Base-by-base conservation (phyloP, 2,797 vertebrate genomes). In the Microchirus variegatus region DNA sequence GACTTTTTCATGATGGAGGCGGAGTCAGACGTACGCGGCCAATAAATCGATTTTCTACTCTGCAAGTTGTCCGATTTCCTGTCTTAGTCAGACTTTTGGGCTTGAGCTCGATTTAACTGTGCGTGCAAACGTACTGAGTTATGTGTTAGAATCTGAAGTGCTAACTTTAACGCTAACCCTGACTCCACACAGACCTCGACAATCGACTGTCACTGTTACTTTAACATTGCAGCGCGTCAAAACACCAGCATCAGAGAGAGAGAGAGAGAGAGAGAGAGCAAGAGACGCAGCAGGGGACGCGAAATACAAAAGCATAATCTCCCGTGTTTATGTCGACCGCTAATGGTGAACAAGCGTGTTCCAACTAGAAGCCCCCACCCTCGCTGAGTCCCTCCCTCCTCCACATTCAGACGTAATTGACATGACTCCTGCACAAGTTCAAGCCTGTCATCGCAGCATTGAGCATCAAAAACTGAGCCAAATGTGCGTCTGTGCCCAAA, bases 361-460 rank as follows among this genome's bases (percentile, higher is more conserved):
- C 72, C 67, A 63, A 80, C 80, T 66, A 18, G 63, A 56, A 64
- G 56, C 43, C 43, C 31, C 45, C 31, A 3, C 10, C 31, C 44
- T 26, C n/a, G 9, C 36, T 1, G n/a, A 2, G 3, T 2, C 42
- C 11, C 10, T 37, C 38, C 47, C 53, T 7, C 49, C 57, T 54
- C 57, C 37, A 58, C 37, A 49, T 70, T 78, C 73, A 60, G 64
- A 73, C 70, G 73, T 83, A 88, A 86, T 81, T 84, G 81, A 84
- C 83, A 80, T 69, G 75, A 78, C 81, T 89, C 81, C 83, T 78
- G 69, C 81, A 82, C 80, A 81, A 76, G 83, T 82, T 80, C 16
- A 36, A 84, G 82, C 82, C 77, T 81, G 84, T 83, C 81, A 42
- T 6, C 73, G 48, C 72, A 76, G 79, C 53, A n/a, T n/a, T n/a